Evolutionary conservation across 2,888 invertebrate species (phyloP).

Genomic region (Nymphalis polychloros): DNA sequence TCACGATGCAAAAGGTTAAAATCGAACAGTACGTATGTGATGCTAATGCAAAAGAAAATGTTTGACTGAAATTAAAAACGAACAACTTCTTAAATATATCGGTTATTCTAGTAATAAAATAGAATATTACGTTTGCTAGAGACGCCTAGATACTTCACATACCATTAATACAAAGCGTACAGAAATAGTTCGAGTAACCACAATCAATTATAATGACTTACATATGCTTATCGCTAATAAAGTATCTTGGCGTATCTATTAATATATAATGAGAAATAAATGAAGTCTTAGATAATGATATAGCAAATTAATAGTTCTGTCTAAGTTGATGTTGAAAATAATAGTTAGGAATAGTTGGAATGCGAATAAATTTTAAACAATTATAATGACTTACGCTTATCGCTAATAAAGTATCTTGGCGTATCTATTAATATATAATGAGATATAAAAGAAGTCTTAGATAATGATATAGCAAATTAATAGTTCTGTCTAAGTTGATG

Average conservation of each 20-base stretch:
- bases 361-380: too few relatives aligned
- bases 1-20: constrained; percentile 11
- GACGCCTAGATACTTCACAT: constrained; percentile 15
- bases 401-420: constrained; percentile 45
- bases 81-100: background rate
- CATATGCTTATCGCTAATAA: constrained; percentile 52
- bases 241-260: constrained; percentile 37
- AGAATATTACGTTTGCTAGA: constrained; percentile 3
- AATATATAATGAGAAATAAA: constrained; percentile 45
- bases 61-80: too few relatives aligned
- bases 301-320: background rate
- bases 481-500: background rate
- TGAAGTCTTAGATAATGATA: constrained; percentile 1
- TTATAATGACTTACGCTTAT: constrained; percentile 50
- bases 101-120: background rate
- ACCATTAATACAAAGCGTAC: constrained; percentile 25
- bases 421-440: constrained; percentile 47
- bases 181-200: constrained; percentile 39
- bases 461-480: background rate
- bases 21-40: background rate
- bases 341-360: background rate
- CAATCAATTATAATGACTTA: constrained; percentile 45
- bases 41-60: background rate
- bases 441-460: constrained; percentile 18
- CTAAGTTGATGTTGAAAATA: background rate